phyloP scores from a whole-genome alignment of 2,888 invertebrate species.

The Aromia moschata region DNA sequence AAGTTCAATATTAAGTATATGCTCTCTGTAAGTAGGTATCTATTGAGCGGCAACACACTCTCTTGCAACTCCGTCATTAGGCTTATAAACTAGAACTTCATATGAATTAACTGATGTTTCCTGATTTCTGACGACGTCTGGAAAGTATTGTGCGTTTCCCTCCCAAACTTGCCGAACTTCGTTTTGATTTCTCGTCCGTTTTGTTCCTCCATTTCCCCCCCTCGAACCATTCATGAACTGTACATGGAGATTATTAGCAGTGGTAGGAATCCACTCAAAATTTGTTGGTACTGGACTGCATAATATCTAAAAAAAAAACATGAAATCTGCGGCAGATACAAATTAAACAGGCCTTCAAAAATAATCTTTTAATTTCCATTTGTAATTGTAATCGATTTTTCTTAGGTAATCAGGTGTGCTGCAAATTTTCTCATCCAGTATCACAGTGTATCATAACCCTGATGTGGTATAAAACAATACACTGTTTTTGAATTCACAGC shows the following conservation, averaged over 20 bases:
- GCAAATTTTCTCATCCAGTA: no score
- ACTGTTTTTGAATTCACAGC: no score
- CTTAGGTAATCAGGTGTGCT: no score
- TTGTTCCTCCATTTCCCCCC: slow-evolving; percentile 36
- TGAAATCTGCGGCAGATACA: no score
- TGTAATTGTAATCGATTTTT: no score
- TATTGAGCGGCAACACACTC: no score
- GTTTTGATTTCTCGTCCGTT: slow-evolving; percentile 33
- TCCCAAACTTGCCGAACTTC: slow-evolving; percentile 32
- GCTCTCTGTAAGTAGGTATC: background rate
- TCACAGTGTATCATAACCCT: no score
- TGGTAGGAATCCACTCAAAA: slow-evolving; percentile 34
- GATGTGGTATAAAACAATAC: no score
- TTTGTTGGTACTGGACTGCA: slow-evolving; percentile 31
- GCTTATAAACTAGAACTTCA: slow-evolving; percentile 27
- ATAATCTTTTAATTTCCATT: no score
- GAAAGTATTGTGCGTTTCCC: slow-evolving; percentile 32
- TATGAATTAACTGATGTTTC: slow-evolving; percentile 29
- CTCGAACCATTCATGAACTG: slow-evolving; percentile 35
- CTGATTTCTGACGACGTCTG: slow-evolving; percentile 17
- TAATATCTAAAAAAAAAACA: slow-evolving; percentile 42
- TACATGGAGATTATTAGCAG: slow-evolving; percentile 36
- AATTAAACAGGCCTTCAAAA: no score
- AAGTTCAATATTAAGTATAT: background rate
- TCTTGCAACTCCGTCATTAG: no score